These are phyloP conservation scores for Chelonia mydas DNA, from an alignment of 2,797 vertebrate species.

Conservation along the genomic window DNA sequence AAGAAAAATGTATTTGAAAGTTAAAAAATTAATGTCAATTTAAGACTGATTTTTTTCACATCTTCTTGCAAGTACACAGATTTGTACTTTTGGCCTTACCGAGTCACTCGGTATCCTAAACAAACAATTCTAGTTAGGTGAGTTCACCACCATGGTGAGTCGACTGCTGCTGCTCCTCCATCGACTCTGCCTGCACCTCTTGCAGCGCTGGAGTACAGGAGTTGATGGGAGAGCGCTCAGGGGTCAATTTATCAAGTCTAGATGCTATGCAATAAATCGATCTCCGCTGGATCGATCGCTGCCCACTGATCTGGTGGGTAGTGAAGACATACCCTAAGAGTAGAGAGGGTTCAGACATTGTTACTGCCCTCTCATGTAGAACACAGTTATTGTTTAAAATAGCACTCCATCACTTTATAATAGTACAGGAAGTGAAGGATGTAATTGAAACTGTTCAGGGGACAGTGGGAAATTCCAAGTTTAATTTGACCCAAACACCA, in stretches of 20 bases:
- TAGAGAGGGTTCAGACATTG: background rate
- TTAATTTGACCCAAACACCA: rapidly evolving
- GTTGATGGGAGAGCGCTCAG: too few relatives aligned
- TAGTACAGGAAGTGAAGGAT: background rate
- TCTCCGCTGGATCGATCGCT: too few relatives aligned
- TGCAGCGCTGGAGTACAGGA: too few relatives aligned
- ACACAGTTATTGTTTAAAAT: background rate
- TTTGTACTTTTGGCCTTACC: background rate
- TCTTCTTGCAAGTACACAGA: background rate
- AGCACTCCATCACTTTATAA: rapidly evolving
- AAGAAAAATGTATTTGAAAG: background rate
- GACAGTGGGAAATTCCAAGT: rapidly evolving
- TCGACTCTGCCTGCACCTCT: too few relatives aligned
- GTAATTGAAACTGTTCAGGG: background rate
- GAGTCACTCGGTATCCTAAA: background rate
- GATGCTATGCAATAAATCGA: too few relatives aligned
- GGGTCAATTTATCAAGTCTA: too few relatives aligned
- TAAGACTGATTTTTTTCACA: background rate
- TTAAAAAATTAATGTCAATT: background rate
- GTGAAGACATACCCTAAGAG: too few relatives aligned
- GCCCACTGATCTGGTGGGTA: too few relatives aligned
- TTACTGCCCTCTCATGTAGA: too few relatives aligned
- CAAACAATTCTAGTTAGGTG: background rate
- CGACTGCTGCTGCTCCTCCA: too few relatives aligned
- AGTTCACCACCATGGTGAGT: too few relatives aligned